These are phyloP conservation scores for Prosopocoilus inquinatus DNA, from an alignment of 2,888 invertebrate genomes.

Conservation along the genomic window DNA sequence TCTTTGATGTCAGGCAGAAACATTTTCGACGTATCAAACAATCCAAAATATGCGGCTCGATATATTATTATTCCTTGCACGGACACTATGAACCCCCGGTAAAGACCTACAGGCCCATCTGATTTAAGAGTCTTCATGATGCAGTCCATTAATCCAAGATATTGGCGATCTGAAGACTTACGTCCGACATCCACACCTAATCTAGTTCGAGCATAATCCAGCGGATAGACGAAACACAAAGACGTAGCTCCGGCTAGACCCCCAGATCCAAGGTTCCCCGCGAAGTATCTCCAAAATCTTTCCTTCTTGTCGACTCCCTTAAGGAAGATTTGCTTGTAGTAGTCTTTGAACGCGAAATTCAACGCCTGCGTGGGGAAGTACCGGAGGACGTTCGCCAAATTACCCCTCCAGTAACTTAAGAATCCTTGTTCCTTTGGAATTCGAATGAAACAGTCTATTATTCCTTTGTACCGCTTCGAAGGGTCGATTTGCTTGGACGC, in stretches of 20 bases:
- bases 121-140: constrained; percentile 80
- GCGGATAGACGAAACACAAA: constrained; percentile 90
- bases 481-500: constrained; percentile 85
- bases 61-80: constrained; percentile 96
- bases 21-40: constrained; percentile 93
- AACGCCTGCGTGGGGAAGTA: constrained; percentile 94
- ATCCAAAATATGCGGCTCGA: constrained; percentile 93
- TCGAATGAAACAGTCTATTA: constrained; percentile 79
- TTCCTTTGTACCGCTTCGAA: constrained; percentile 87
- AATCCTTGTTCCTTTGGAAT: constrained; percentile 87
- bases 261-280: constrained; percentile 87
- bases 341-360: constrained; percentile 94
- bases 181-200: constrained; percentile 83
- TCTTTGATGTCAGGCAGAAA: constrained; percentile 91
- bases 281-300: constrained; percentile 84
- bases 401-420: constrained; percentile 87
- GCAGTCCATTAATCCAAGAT: constrained; percentile 86
- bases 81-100: constrained; percentile 92
- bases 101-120: constrained; percentile 82
- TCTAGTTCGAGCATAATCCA: constrained; percentile 94
- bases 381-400: constrained; percentile 89
- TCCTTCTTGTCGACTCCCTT: constrained; percentile 84
- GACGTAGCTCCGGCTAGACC: constrained; percentile 94
- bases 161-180: constrained; percentile 76
- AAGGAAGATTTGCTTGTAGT: constrained; percentile 85